A percentile compares a stretch with the other conserved stretches of the same genome.
Evolutionary conservation across 1,140 invertebrate species (phyloP).

Genomic region (Eufriesea mexicana): DNA sequence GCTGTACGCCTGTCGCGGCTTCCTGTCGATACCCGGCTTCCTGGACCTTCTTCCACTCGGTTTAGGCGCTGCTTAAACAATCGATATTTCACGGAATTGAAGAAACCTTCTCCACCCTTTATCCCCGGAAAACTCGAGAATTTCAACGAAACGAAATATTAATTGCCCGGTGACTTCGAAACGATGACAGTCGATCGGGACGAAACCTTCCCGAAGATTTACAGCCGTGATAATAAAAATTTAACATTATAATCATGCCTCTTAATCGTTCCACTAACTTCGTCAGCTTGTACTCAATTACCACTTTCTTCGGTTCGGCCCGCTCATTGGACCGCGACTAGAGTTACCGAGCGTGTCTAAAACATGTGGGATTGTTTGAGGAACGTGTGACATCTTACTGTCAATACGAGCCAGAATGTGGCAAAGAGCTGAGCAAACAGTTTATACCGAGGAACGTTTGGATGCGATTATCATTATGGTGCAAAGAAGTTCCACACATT

Average conservation of each 20-base stretch:
- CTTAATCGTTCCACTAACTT: slow-evolving; percentile 62
- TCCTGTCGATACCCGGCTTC: slow-evolving; percentile 93
- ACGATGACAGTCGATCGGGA: slow-evolving; percentile 30
- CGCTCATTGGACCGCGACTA: slow-evolving; percentile 49
- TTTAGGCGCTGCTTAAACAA: slow-evolving; percentile 86
- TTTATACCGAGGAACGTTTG: slow-evolving; percentile 73
- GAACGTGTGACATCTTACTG: slow-evolving; percentile 73
- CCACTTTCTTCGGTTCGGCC: slow-evolving; percentile 57
- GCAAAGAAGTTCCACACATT: slow-evolving; percentile 69
- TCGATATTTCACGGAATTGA: not conserved
- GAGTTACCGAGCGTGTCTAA: slow-evolving; percentile 65
- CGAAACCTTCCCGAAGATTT: slow-evolving; percentile 51
- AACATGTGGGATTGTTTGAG: slow-evolving; percentile 67
- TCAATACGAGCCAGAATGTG: slow-evolving; percentile 66
- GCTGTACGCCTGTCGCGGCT: slow-evolving; percentile 97
- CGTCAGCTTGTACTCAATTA: slow-evolving; percentile 62
- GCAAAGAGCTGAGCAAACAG: slow-evolving; percentile 70
- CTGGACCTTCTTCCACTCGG: slow-evolving; percentile 89
- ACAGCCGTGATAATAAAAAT: slow-evolving; percentile 67
- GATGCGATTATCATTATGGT: slow-evolving; percentile 70
- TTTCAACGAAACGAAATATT: slow-evolving; percentile 14
- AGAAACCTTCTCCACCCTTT: not conserved
- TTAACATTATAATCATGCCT: slow-evolving; percentile 66
- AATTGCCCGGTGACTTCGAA: not conserved
- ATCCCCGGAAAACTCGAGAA: not conserved